Evolutionary conservation across 1,140 invertebrate genomes (phyloP), one percentile per base, ranked within the genome.

Genomic region (Helicoverpa armigera): DNA sequence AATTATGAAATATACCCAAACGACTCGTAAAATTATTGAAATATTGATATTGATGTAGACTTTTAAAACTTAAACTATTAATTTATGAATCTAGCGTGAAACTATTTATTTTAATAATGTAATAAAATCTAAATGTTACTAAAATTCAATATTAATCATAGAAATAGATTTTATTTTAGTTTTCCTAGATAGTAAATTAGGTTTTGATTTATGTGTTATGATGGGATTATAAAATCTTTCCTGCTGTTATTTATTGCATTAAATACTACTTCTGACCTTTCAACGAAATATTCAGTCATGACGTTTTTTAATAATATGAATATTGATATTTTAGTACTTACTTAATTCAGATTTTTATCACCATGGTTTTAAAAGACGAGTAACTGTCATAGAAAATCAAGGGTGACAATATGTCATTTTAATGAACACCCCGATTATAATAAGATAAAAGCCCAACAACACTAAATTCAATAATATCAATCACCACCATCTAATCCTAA

Each of bases 61-160:
- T 10, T 61, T 69, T 14, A 16, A 18, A 23, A 60, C 3, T 60
- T 16, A 29, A 43, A 63, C 43, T 18, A 63, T 63, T 23, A 60
- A 75, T 75, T 63, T 48, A 65, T 23, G 35, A 77, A 65, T 35
- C 2, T 29, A 70, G 67, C 23, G 50, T 54, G 50, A 70, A 70
- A 53, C 11, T 18, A 18, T 29, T 70, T 70, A 14, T 13, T 70
- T 31, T 70, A 31, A 31, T 70, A 70, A n/a, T 70, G 18, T 14
- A 31, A 54, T 53, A 53, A 53, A 50, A 67, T 67, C n/a, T 50
- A n/a, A 50, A 16, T 67, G 10, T 50, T 35, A 67, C 35, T 5
- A 14, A 48, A 18, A 50, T 18, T 16, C 10, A 67, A 16, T 48
- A 67, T 16, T 12, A 50, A 11, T n/a, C 11, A 67, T 29, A 23